Percentiles rank a stretch among this genome's conserved stretches.
These are phyloP conservation scores for Leptinotarsa tumamoca DNA, from an alignment of 2,888 invertebrate genomes.

Conservation along the genomic window DNA sequence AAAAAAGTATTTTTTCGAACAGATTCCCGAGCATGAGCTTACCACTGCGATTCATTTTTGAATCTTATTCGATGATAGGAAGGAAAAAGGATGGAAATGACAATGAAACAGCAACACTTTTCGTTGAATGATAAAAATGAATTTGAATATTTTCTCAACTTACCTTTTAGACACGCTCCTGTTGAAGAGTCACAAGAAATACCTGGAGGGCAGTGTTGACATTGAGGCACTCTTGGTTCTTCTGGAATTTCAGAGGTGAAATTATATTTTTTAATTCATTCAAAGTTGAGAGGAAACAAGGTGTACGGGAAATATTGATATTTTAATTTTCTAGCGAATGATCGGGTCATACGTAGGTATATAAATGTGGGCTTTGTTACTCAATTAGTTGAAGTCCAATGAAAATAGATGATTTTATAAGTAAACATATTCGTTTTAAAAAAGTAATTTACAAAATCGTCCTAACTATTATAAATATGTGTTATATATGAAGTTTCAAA, in stretches of 20 bases:
- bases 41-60: conserved; percentile 25
- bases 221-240: conserved; percentile 64
- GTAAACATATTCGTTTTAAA: too few relatives aligned
- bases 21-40: conserved; percentile 32
- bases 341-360: too few relatives aligned
- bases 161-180: conserved; percentile 88
- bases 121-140: conserved; percentile 33
- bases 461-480: too few relatives aligned
- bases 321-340: too few relatives aligned
- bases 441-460: too few relatives aligned
- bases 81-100: conserved; percentile 38
- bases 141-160: conserved; percentile 59
- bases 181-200: conserved; percentile 82
- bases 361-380: too few relatives aligned
- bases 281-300: too few relatives aligned
- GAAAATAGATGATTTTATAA: too few relatives aligned
- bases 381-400: too few relatives aligned
- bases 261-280: too few relatives aligned
- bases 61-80: conserved; percentile 7
- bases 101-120: conserved; percentile 65
- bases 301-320: too few relatives aligned
- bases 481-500: too few relatives aligned
- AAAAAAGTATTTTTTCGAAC: conserved; percentile 35
- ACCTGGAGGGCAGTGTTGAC: conserved; percentile 84
- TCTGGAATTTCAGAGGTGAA: conserved; percentile 46